These are phyloP conservation scores for Cydia fagiglandana DNA, from an alignment of 1,140 invertebrate species.

Conservation along the genomic window DNA sequence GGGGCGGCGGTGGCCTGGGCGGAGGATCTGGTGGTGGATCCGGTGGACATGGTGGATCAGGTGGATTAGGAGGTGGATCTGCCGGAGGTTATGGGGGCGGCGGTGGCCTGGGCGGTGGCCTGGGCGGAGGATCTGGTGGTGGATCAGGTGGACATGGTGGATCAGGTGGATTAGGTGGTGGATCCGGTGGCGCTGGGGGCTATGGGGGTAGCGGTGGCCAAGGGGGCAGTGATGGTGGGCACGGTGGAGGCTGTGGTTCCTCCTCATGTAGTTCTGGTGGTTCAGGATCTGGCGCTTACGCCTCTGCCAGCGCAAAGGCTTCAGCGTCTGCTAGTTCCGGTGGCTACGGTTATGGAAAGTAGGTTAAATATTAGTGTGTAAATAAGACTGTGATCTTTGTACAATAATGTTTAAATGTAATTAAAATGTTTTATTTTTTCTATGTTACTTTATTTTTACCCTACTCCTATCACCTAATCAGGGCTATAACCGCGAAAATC, in stretches of 20 bases:
- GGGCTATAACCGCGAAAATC: too few relatives aligned
- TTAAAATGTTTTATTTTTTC: slow-evolving; percentile 17
- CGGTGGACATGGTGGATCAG: slow-evolving; percentile 4
- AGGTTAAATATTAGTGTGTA: neutral
- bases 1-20: slow-evolving; percentile 39
- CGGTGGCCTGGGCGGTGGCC: slow-evolving; percentile 39
- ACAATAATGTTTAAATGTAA: neutral
- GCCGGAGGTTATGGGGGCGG: slow-evolving; percentile 41
- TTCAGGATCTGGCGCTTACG: slow-evolving; percentile 44
- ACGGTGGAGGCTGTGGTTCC: slow-evolving; percentile 34
- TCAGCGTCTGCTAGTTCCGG: slow-evolving; percentile 53
- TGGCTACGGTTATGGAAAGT: slow-evolving; percentile 48
- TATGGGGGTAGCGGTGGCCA: slow-evolving; percentile 16
- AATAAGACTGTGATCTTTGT: slow-evolving; percentile 22
- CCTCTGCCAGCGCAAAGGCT: slow-evolving; percentile 55
- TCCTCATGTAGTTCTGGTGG: slow-evolving; percentile 40
- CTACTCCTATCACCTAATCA: neutral
- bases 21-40: slow-evolving; percentile 40
- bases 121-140: slow-evolving; percentile 37
- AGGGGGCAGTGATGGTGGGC: slow-evolving; percentile 37
- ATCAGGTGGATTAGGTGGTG: slow-evolving; percentile 35
- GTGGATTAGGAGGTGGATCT: slow-evolving; percentile 36
- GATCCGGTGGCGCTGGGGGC: slow-evolving; percentile 38
- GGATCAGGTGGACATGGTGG: slow-evolving; percentile 34
- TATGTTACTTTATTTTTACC: neutral